Percentiles rank a stretch among this genome's conserved stretches.
Evolutionary conservation across 2,113 vertebrate genomes (phyloP).

Genomic region (Heterotis niloticus): DNA sequence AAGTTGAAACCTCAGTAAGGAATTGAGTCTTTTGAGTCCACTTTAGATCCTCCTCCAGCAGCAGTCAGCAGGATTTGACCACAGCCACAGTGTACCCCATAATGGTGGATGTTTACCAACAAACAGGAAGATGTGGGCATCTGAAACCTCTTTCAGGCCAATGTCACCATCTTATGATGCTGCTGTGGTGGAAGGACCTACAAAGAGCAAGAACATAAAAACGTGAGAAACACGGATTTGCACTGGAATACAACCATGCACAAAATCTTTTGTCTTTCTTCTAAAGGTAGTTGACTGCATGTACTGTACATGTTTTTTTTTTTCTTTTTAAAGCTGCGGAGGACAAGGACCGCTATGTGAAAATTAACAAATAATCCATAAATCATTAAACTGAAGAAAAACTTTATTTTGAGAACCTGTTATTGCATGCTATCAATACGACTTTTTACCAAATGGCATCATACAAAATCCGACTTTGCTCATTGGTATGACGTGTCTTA

Average conservation of each 20-base stretch:
- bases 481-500: no score
- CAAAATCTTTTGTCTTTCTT: no score
- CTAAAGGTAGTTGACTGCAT: no score
- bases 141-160: constrained; percentile 31
- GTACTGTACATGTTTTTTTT: no score
- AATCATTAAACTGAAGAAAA: no score
- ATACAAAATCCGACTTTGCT: background rate
- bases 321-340: no score
- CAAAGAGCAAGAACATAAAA: constrained; percentile 42
- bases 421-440: no score
- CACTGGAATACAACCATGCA: constrained; percentile 54
- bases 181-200: constrained; percentile 52
- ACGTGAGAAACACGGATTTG: constrained; percentile 57
- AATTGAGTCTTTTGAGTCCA: constrained; percentile 43
- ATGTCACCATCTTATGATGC: constrained; percentile 53
- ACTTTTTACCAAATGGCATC: no score
- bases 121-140: constrained; percentile 34
- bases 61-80: constrained; percentile 56
- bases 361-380: no score
- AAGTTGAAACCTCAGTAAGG: constrained; percentile 29
- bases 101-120: constrained; percentile 52
- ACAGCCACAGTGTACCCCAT: constrained; percentile 53
- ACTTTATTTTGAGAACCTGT: no score
- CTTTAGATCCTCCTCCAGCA: constrained; percentile 44
- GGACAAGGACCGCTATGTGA: no score